Base-by-base conservation (phyloP, 2,888 invertebrate genomes). In the Nemapogon koenigi region DNA sequence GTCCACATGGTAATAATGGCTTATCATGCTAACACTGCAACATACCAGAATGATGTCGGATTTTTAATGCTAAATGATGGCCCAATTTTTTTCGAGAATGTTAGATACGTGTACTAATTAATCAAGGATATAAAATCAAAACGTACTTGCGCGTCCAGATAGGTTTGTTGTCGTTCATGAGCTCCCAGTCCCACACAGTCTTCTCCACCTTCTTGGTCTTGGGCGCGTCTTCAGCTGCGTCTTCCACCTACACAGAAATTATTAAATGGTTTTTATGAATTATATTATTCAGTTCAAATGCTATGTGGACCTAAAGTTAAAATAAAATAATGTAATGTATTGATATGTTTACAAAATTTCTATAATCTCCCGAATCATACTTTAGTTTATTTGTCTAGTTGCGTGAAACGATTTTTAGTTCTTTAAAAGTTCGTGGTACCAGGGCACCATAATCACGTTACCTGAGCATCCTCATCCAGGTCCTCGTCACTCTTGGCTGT, bases 101-200 rank as follows among this genome's bases (percentile, higher is more conserved):
- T 22, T 10, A 22, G 10, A 22, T 22, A 10, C 10, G 22, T 22
- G 22, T 22, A 22, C 10, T 6, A 22, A 4, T 7, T 22, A 7
- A 22, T 6, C 22, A 22, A 15, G 4, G 6, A 6, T 32, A 14
- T 15, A 4, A 14, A 14, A 4, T 32, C 35, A 11, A n/a, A 4
- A 48, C 18, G 6, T 33, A 33, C 83, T 97, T 98, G 54, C 96
- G 83, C 15, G 97, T 97, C 99, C 99, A 99, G 62, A 99, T 94
- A 13, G 99, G 99, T 79, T 99, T 99, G 60, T 93, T 91, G 60
- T 94, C 93, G 68, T 99, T 99, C 61, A 98, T 84, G 26, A 95
- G 78, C 63, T 93, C 90, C 98, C 98, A 99, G 62, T 99, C 97
- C 94, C 97, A 98, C 16, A 94, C 86, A 0, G 98, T 99, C 67